phyloP scores from a whole-genome alignment of 1,140 invertebrate genomes.

The Heliconius congener region DNA sequence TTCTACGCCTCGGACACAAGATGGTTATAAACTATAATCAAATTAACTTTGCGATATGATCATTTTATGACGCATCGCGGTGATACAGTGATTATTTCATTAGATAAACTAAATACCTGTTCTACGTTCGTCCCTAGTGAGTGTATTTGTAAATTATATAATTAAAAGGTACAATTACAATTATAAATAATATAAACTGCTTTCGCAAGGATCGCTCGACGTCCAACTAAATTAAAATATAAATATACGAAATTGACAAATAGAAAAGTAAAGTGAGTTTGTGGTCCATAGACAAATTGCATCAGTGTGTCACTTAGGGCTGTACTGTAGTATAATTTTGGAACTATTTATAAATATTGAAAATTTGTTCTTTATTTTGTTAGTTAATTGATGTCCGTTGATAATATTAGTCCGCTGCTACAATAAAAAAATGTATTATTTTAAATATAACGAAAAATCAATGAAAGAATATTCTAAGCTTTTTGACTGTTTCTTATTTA shows the following conservation, averaged over 20 bases:
- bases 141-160: background rate
- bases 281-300: background rate
- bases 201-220: slow-evolving; percentile 16
- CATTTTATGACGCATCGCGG: slow-evolving; percentile 44
- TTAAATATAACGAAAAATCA: too few relatives aligned
- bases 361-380: too few relatives aligned
- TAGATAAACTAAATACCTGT: slow-evolving; percentile 1
- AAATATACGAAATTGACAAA: slow-evolving; percentile 24
- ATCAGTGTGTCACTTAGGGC: too few relatives aligned
- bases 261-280: background rate
- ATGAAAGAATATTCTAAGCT: too few relatives aligned
- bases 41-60: slow-evolving; percentile 40
- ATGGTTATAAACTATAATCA: slow-evolving; percentile 50
- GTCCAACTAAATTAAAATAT: slow-evolving; percentile 14
- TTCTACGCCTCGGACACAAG: background rate
- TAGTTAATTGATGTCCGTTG: too few relatives aligned
- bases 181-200: background rate
- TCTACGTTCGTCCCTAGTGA: background rate
- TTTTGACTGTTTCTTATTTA: too few relatives aligned
- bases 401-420: too few relatives aligned
- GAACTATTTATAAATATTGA: too few relatives aligned
- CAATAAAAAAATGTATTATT: too few relatives aligned
- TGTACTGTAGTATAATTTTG: too few relatives aligned
- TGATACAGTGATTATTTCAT: background rate
- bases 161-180: background rate